Evolutionary conservation across 1,140 invertebrate species (phyloP), one percentile per base, ranked within the genome.

Genomic region (Papilio helenus): DNA sequence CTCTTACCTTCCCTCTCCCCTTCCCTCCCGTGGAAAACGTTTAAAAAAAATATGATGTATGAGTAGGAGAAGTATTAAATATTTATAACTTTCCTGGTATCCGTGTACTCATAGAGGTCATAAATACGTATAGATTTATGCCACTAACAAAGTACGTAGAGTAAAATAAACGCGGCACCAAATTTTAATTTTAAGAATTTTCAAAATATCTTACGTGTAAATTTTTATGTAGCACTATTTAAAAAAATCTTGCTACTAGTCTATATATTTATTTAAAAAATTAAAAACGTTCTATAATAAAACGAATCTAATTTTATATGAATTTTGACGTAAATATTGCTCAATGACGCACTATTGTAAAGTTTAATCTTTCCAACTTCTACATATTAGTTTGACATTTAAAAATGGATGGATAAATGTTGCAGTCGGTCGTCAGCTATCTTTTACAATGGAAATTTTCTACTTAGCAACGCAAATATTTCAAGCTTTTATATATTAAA

Each of bases 401-500:
- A 61, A 26, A 61, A 61, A 61, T 3, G 29, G 0, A 26, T 61
- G 58, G 20, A 58, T 23, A 58, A 81, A 83, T 81, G 79, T 80
- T 23, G 79, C 74, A 72, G 79, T 18, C 61, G 26, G 49, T 29
- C 42, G 65, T 73, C 58, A 81, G 80, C 78, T 79, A 81, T 81
- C 3, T 18, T 58, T 51, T 80, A 80, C 82, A 79, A 83, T 82
- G 61, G 61, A 68, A 29, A 68, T 68, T 18, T 65, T 29, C 58
- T 16, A 68, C 26, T 29, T 23, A 26, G 58, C 23, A 61, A 26
- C 55, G 2, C 51, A 20, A 61, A 61, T 23, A 26, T 58, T 58
- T 20, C 16, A 18, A 49, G 3, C 14, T 49, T 49, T 49, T 5
- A 18, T 49, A 49, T 49, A 3, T 18, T 18, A 49, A 49, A 18